Conservation (phyloP, 2,888 invertebrate genomes). For the Sthenelais limicola region DNA sequence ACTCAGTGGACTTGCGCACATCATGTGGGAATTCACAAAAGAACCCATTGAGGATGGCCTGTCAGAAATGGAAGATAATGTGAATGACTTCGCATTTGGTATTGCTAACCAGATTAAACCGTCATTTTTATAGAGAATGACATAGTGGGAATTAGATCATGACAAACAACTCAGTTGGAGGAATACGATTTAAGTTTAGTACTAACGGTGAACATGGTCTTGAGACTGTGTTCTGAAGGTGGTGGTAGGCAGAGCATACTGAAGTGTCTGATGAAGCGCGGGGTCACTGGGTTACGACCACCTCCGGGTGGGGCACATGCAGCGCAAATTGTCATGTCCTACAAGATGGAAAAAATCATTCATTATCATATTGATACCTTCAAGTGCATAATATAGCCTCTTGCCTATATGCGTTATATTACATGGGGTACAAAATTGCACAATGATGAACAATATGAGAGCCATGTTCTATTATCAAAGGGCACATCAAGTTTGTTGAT, state of each 20-base stretch:
- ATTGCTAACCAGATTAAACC: neutral
- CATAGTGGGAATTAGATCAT: neutral
- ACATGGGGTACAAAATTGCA: no score
- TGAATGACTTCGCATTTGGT: neutral
- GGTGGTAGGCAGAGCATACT: conserved; percentile 71
- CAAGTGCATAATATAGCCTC: no score
- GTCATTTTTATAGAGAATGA: neutral
- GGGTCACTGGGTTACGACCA: conserved; percentile 71
- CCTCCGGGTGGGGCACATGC: conserved; percentile 74
- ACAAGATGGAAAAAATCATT: no score
- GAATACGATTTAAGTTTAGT: neutral
- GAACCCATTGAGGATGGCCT: conserved; percentile 81
- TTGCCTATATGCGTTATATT: no score
- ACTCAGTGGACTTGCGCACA: conserved; percentile 67
- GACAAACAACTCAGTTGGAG: neutral
- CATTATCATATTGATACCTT: no score
- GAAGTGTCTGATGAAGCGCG: conserved; percentile 71
- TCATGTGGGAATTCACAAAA: conserved; percentile 82
- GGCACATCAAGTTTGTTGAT: no score
- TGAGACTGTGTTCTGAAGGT: conserved; percentile 72
- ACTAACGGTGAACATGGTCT: conserved; percentile 72
- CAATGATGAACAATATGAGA: no score
- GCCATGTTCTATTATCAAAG: no score
- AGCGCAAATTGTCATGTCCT: conserved; percentile 79
- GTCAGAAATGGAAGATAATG: conserved; percentile 29